phyloP scores from a whole-genome alignment of 30 jellyfish, hydroid and myxozoan genomes.

The Sanderia malayensis region DNA sequence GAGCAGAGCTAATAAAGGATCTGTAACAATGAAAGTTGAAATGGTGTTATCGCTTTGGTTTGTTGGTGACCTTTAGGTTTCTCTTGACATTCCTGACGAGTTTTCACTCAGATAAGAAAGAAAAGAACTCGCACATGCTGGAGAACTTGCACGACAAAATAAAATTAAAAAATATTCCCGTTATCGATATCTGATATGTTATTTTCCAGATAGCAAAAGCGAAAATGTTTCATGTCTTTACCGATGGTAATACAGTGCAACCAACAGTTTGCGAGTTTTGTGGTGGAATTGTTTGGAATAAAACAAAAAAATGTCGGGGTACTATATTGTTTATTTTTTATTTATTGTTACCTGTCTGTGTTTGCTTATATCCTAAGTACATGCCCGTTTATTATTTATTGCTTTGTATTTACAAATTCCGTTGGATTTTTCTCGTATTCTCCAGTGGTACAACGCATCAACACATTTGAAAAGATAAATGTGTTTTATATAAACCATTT shows the following conservation, averaged over 20 bases:
- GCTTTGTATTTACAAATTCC: neutral
- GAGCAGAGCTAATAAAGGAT: too few relatives aligned
- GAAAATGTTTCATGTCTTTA: conserved; percentile 67
- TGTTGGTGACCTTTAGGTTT: neutral
- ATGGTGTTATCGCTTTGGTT: neutral
- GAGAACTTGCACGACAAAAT: neutral
- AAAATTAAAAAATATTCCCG: too few relatives aligned
- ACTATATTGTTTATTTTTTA: neutral
- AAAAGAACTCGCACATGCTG: neutral
- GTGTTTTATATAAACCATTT: neutral
- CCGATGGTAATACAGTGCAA: conserved; percentile 27
- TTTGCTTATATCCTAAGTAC: neutral
- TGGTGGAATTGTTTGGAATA: conserved; percentile 66
- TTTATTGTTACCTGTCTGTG: neutral
- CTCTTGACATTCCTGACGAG: neutral
- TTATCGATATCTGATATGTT: neutral
- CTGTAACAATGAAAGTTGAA: neutral
- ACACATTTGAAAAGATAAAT: neutral
- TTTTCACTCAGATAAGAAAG: neutral
- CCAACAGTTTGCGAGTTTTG: conserved; percentile 82
- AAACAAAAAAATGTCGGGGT: conserved; percentile 69
- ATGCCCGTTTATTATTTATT: neutral
- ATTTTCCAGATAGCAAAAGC: neutral
- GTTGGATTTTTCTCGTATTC: too few relatives aligned
- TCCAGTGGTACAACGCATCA: too few relatives aligned